Conservation (phyloP, 2,888 invertebrate genomes). For the Phaedon cochleariae region DNA sequence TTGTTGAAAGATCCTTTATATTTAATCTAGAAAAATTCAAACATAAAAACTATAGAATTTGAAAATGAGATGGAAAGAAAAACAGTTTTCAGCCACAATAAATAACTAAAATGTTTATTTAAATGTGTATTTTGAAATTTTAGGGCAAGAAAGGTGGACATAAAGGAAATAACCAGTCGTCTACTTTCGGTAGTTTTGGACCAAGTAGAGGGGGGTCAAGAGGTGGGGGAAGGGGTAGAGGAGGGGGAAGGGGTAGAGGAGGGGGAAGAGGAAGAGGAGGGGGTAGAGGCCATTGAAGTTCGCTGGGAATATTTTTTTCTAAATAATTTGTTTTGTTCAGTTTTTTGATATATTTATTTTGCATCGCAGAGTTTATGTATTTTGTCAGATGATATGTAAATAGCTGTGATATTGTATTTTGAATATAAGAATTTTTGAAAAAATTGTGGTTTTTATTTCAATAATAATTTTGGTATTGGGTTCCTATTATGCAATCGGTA, state of each 20-base stretch:
- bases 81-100: too few relatives aligned
- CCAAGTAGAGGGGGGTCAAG: constrained; percentile 39
- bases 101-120: too few relatives aligned
- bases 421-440: not conserved
- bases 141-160: too few relatives aligned
- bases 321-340: not conserved
- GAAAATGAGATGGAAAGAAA: too few relatives aligned
- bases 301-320: not conserved
- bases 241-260: constrained; percentile 16
- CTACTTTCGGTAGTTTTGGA: constrained; percentile 43
- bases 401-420: not conserved
- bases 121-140: too few relatives aligned
- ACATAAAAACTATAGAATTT: too few relatives aligned
- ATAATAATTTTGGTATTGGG: too few relatives aligned
- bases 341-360: not conserved
- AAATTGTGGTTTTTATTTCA: too few relatives aligned
- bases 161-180: not conserved
- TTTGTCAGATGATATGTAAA: not conserved
- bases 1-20: too few relatives aligned
- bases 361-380: not conserved
- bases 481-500: too few relatives aligned
- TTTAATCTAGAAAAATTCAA: too few relatives aligned
- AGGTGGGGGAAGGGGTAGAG: too few relatives aligned
- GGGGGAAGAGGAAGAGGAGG: constrained; percentile 27
- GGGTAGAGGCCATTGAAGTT: constrained; percentile 19